phyloP scores from a whole-genome alignment of 2,888 invertebrate species.

The Metopia argyrocephala region DNA sequence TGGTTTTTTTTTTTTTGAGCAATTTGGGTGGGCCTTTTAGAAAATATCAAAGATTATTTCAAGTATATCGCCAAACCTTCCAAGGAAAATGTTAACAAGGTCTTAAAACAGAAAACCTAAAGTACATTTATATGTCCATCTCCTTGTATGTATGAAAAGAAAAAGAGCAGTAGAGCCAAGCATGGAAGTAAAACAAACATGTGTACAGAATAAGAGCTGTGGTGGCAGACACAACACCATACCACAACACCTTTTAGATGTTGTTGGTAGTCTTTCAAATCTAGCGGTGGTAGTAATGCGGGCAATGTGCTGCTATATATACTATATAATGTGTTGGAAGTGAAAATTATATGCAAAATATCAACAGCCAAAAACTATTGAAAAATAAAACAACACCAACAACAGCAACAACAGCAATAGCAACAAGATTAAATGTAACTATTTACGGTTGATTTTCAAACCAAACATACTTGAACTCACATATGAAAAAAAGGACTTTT shows the following conservation, averaged over 20 bases:
- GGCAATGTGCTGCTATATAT: constrained; percentile 11
- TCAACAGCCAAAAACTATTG: constrained; percentile 42
- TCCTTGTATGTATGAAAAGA: neutral
- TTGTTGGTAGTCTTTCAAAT: constrained; percentile 25
- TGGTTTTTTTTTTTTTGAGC: constrained; percentile 15
- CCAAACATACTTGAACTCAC: constrained; percentile 54
- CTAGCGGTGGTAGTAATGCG: neutral
- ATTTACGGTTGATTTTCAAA: constrained; percentile 55
- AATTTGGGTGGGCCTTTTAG: constrained; percentile 53
- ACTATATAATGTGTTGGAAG: constrained; percentile 62
- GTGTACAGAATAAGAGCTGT: constrained; percentile 25
- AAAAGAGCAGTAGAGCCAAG: neutral
- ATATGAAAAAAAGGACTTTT: constrained; percentile 42
- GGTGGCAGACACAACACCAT: constrained; percentile 60
- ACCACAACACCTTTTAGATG: constrained; percentile 54
- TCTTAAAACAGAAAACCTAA: constrained; percentile 56
- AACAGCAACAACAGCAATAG: neutral
- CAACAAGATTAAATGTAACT: constrained; percentile 4
- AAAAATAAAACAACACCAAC: constrained; percentile 1
- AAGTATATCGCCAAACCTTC: constrained; percentile 56
- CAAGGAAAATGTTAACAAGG: constrained; percentile 64
- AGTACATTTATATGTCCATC: constrained; percentile 57
- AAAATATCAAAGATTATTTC: constrained; percentile 59
- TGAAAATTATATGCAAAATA: constrained; percentile 67
- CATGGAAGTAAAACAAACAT: constrained; percentile 16